Base-by-base conservation (phyloP, 2,797 vertebrate genomes). In the Morelia viridis region DNA sequence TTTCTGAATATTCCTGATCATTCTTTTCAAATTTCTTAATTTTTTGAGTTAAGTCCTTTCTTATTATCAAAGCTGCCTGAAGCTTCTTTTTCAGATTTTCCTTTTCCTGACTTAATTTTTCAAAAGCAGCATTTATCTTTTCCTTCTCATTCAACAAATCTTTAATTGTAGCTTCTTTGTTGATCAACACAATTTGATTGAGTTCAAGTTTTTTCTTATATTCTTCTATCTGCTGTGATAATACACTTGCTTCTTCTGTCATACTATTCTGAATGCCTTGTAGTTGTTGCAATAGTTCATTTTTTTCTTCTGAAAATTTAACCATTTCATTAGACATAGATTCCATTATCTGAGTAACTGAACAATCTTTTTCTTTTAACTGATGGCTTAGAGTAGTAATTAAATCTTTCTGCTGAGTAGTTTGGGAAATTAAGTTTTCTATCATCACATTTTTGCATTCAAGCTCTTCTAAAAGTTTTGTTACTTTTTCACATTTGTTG, bases 51-150 rank as follows among this genome's bases (percentile, higher is more conserved):
- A 99, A 96, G 24, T 99, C 98, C 94, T 98, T 98, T 60, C 98
- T 98, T 24, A 98, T 86, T 41, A 98, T 85, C 53, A 99, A 95
- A 0, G 98, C 98, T 4, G 98, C 98, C 89, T 99, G 98, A 83
- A 99, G 98, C 92, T 99, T 99, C 96, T 98, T 98, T 96, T 98
- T 99, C 31, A 97, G 60, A 0, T 95, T 97, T 2, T 99, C 98
- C 95, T 98, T 98, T 90, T 99, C 98, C 96, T 98, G 98, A 0
- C 94, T 94, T 17, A 97, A 83, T 90, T 97, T 97, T 41, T 96
- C 93, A 2, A 98, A 89, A 53, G 98, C 97, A 1, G 87, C 28
- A 95, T 97, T 97, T 11, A 98, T 91, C 57, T 97, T 94, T 3
- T 96, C 96, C 0, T 97, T 98, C 88, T 97, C 97, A 64, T 94